These are phyloP conservation scores for Atethmia centrago DNA, from an alignment of 2,888 invertebrate genomes.

Conservation along the genomic window DNA sequence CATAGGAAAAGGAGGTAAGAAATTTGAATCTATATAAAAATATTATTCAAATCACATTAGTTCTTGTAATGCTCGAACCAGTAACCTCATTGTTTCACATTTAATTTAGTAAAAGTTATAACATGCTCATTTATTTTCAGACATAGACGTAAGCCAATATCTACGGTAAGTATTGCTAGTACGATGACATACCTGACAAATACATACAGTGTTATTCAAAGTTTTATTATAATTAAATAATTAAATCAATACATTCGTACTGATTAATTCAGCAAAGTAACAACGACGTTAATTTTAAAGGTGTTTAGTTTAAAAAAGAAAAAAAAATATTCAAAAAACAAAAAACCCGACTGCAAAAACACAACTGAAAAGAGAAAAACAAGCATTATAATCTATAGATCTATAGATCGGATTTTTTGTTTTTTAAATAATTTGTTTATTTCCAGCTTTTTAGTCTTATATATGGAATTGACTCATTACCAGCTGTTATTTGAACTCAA, in stretches of 20 bases:
- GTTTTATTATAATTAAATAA: background rate
- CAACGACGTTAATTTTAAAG: background rate
- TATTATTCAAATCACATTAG: background rate
- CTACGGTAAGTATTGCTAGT: slow-evolving; percentile 3
- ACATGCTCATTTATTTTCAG: slow-evolving; percentile 6
- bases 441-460: too few species aligned
- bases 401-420: too few species aligned
- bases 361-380: too few species aligned
- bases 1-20: slow-evolving; percentile 19
- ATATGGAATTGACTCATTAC: too few species aligned
- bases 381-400: too few species aligned
- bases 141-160: background rate
- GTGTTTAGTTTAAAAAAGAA: background rate
- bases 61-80: background rate
- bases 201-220: background rate
- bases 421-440: too few species aligned
- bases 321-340: too few species aligned
- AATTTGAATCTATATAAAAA: background rate
- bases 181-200: background rate
- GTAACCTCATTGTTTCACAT: background rate
- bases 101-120: background rate
- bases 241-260: background rate
- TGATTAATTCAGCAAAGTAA: background rate
- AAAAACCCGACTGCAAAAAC: too few species aligned
- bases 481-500: too few species aligned